Percentiles rank a stretch among this genome's conserved stretches.
phyloP scores from a whole-genome alignment of 1,140 invertebrate species.

The Phortica variegata region DNA sequence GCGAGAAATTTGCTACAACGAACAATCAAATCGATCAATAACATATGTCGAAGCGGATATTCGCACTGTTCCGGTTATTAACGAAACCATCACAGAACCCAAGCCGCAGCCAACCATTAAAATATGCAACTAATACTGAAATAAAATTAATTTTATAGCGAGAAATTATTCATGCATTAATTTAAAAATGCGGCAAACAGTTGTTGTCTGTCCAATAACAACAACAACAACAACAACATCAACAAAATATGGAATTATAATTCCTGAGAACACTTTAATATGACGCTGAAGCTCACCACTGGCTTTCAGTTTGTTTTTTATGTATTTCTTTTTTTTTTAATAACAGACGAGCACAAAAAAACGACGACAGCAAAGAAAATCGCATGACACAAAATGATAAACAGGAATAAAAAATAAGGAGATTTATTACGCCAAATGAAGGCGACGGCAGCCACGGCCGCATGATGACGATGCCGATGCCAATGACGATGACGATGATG shows the following conservation, averaged over 20 bases:
- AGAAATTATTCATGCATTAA: slow-evolving; percentile 50
- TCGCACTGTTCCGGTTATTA: no score
- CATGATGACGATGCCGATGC: no score
- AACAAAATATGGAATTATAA: slow-evolving; percentile 43
- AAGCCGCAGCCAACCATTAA: slow-evolving; percentile 27
- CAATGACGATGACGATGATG: slow-evolving; percentile 1
- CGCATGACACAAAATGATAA: slow-evolving; percentile 53
- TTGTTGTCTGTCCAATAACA: slow-evolving; percentile 26
- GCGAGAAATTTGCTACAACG: no score
- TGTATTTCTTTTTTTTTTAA: slow-evolving; percentile 30
- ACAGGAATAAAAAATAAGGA: slow-evolving; percentile 43
- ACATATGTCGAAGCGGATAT: no score
- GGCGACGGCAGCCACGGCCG: slow-evolving; percentile 22
- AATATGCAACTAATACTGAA: slow-evolving; percentile 40
- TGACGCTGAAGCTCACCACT: slow-evolving; percentile 24
- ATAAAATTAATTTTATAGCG: slow-evolving; percentile 39
- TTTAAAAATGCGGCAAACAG: slow-evolving; percentile 31
- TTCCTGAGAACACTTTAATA: slow-evolving; percentile 51
- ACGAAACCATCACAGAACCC: no score
- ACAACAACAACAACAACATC: no score
- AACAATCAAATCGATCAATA: no score
- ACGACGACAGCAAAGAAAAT: slow-evolving; percentile 29
- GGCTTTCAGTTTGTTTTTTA: no score
- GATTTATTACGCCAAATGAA: slow-evolving; percentile 47
- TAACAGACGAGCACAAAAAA: slow-evolving; percentile 36